These are phyloP conservation scores for Hyles lineata DNA, from an alignment of 2,888 invertebrate genomes.

Conservation along the genomic window DNA sequence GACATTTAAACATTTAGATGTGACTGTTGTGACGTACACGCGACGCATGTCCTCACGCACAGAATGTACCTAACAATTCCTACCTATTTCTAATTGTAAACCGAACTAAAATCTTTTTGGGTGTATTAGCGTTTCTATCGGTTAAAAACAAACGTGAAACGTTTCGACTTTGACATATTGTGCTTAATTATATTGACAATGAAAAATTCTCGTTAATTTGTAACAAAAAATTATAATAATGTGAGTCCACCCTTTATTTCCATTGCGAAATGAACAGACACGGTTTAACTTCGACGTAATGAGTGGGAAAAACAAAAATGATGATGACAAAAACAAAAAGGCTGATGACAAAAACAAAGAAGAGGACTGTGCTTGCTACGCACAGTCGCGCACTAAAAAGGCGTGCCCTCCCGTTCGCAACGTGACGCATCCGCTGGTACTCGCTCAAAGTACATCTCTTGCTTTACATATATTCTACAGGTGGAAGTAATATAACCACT, in stretches of 20 bases:
- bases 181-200: constrained; percentile 28
- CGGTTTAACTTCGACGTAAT: constrained; percentile 50
- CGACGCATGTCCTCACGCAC: neutral
- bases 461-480: too few species aligned
- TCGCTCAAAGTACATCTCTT: constrained; percentile 15
- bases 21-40: constrained; percentile 33
- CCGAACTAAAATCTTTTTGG: constrained; percentile 27
- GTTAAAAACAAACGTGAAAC: constrained; percentile 8
- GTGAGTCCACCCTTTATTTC: constrained; percentile 45
- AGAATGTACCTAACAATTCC: too few species aligned
- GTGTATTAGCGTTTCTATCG: neutral
- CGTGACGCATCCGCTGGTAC: constrained; percentile 75
- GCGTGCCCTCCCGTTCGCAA: constrained; percentile 61
- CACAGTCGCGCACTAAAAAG: constrained; percentile 47
- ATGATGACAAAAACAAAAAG: constrained; percentile 47
- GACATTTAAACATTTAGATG: constrained; percentile 55
- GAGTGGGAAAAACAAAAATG: constrained; percentile 56
- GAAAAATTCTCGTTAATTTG: constrained; percentile 40
- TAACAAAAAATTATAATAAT: constrained; percentile 41
- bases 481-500: neutral
- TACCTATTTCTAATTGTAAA: neutral
- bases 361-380: constrained; percentile 56
- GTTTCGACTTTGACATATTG: neutral
- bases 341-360: constrained; percentile 48
- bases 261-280: constrained; percentile 48